Base-by-base conservation (phyloP, 2,888 invertebrate species). In the Brachyopa scutellaris region DNA sequence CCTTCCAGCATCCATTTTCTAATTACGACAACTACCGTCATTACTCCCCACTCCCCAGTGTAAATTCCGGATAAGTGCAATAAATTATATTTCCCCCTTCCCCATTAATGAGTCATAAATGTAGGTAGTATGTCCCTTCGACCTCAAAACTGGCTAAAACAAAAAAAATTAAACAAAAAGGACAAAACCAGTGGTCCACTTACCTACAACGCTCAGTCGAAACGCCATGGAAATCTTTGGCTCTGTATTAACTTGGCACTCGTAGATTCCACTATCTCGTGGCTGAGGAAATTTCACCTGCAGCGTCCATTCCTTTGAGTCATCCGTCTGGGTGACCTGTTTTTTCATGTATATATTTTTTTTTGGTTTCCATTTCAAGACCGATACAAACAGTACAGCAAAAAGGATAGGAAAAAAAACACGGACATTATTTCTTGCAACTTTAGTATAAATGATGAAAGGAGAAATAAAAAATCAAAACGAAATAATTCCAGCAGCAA, bases 171-270 rank as follows among this genome's bases (percentile, higher is more conserved):
- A n/a, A n/a, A n/a, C n/a, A n/a, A n/a, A n/a, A n/a, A n/a, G n/a
- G n/a, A n/a, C n/a, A n/a, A n/a, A n/a, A n/a, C n/a, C n/a, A 40
- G 6, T 38, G 49, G 45, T 53, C 42, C 49, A 93, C 95, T 95
- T 91, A 96, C 96, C 96, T 87, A 96, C 94, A 86, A 96, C 95
- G 91, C 95, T 95, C 85, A 97, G 93, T 88, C 94, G 94, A 90
- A 96, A 96, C 84, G 96, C 96, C 87, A 96, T 92, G 49, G 95
- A 96, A 94, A 96, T 96, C 92, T 96, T 96, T 77, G 96, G 96
- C 89, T 96, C 96, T 0, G 96, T 96, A 90, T 92, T 93, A 85
- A 93, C 92, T 89, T 92, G 92, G 87, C 92, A 92, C 86, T 92
- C 92, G 88, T 92, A 92, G 85, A 92, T 91, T 61, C 96, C 97